A percentile compares a stretch with the other conserved stretches of the same genome.
Conservation (phyloP, 2,888 invertebrate species). For the Zhengitettix transpicula region DNA sequence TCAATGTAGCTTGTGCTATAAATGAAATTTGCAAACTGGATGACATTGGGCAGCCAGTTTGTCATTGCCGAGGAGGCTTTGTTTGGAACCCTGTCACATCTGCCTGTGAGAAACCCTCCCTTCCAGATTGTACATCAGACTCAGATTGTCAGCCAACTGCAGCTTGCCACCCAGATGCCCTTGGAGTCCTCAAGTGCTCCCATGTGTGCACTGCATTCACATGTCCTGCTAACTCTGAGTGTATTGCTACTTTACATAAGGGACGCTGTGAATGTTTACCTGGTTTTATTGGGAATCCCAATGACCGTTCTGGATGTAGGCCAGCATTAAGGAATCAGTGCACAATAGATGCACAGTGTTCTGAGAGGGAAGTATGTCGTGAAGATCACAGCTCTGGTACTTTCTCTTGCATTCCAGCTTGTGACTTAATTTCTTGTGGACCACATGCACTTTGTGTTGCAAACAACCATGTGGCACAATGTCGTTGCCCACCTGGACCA, state of each 20-base stretch:
- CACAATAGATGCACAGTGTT: slow-evolving; percentile 39
- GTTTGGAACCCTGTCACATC: slow-evolving; percentile 73
- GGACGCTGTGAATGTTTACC: slow-evolving; percentile 69
- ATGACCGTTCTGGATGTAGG: slow-evolving; percentile 74
- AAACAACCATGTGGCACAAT: slow-evolving; percentile 77
- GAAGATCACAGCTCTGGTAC: slow-evolving; percentile 35
- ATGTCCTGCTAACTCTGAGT: slow-evolving; percentile 70
- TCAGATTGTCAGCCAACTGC: slow-evolving; percentile 50
- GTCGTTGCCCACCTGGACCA: slow-evolving; percentile 76
- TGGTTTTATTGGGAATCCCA: slow-evolving; percentile 78
- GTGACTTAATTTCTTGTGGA: slow-evolving; percentile 61
- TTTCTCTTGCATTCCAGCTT: slow-evolving; percentile 58
- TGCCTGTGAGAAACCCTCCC: slow-evolving; percentile 68
- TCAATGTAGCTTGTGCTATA: slow-evolving; percentile 62
- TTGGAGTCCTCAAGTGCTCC: slow-evolving; percentile 70
- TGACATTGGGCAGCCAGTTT: slow-evolving; percentile 48
- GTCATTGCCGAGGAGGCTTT: slow-evolving; percentile 61
- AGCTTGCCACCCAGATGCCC: slow-evolving; percentile 65
- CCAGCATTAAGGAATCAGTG: slow-evolving; percentile 58
- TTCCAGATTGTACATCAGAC: slow-evolving; percentile 61
- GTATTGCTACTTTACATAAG: slow-evolving; percentile 52
- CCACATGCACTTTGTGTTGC: slow-evolving; percentile 76
- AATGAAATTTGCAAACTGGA: slow-evolving; percentile 66
- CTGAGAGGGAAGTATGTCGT: slow-evolving; percentile 33
- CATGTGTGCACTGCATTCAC: slow-evolving; percentile 64